Evolutionary conservation across 2,797 vertebrate genomes (phyloP), one percentile per base, ranked within the genome.

Genomic region (Euphonia xanthogaster): DNA sequence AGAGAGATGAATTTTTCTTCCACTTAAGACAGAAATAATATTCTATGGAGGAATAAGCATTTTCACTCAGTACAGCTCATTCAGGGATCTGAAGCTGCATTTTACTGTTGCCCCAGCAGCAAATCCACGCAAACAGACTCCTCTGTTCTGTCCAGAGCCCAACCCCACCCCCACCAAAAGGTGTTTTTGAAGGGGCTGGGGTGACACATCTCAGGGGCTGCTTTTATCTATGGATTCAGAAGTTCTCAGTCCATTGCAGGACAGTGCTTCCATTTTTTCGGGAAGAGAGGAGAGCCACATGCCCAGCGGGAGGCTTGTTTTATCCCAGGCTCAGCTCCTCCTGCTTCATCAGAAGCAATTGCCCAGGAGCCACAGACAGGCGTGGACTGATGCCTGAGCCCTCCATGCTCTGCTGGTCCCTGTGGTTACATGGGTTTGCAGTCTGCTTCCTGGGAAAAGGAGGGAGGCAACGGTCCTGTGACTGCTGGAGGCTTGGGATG

Each of bases 381-480:
- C 1, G 6, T 72, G 89, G 73, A 39, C 35, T 35, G 45, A 37
- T 67, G 79, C 42, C 72, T 58, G 75, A 81, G 72, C 50, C 54
- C 6, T 86, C 74, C 45, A 16, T 8, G 33, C 51, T 13, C 65
- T 72, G 61, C 68, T 71, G 6, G n/a, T 85, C 86, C 25, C 81
- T 60, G 75, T 0, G 31, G 78, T 87, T 94, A 28, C 23, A 6
- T 12, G 50, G 20, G 40, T 93, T 96, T 91, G 75, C 94, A 84
- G 3, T 95, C 70, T 90, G 35, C 60, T 87, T 76, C 85, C 62
- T 65, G 72, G 72, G 74, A 90, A 91, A 71, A 71, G 65, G n/a
- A 90, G 39, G 30, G 50, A 91, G 30, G 24, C 21, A 16, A 44
- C 0, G 0, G 40, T 78, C 37, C 83, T 88, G 67, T 60, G 75